Conservation (phyloP, 2,797 vertebrate species). For the Lophotriccus pileatus region DNA sequence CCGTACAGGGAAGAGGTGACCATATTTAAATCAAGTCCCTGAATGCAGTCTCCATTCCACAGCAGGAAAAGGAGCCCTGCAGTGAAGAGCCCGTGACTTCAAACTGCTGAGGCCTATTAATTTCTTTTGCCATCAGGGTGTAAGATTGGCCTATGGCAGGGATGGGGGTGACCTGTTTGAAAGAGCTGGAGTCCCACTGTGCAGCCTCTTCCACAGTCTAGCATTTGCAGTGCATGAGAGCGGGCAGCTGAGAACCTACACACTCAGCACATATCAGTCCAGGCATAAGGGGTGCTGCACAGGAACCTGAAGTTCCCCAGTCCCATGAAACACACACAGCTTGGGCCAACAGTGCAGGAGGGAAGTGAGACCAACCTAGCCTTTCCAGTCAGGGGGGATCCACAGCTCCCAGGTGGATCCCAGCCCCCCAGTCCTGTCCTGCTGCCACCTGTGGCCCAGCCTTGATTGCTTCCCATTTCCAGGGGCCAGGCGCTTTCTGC, state of each 20-base stretch:
- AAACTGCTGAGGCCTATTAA: background rate
- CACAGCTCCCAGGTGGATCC: background rate
- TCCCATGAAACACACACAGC: background rate
- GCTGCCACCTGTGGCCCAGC: background rate
- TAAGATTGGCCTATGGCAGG: background rate
- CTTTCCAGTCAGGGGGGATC: background rate
- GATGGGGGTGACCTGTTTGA: background rate
- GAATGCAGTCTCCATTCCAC: background rate
- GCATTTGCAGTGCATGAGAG: background rate
- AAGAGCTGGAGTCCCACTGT: background rate
- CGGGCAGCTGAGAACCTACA: background rate
- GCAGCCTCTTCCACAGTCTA: background rate
- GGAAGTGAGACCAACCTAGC: background rate
- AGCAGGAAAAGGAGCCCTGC: background rate
- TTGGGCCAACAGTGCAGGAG: background rate
- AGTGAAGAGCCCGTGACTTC: background rate
- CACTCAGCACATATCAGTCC: background rate
- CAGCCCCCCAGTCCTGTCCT: background rate
- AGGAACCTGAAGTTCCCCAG: background rate
- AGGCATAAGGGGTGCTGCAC: background rate
- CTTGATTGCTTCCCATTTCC: background rate
- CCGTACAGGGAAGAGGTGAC: background rate
- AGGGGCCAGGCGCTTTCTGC: background rate
- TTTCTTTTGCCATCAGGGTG: background rate
- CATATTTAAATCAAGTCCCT: background rate